phyloP scores from a whole-genome alignment of 1,140 invertebrate species.

The Drosophila nasuta region DNA sequence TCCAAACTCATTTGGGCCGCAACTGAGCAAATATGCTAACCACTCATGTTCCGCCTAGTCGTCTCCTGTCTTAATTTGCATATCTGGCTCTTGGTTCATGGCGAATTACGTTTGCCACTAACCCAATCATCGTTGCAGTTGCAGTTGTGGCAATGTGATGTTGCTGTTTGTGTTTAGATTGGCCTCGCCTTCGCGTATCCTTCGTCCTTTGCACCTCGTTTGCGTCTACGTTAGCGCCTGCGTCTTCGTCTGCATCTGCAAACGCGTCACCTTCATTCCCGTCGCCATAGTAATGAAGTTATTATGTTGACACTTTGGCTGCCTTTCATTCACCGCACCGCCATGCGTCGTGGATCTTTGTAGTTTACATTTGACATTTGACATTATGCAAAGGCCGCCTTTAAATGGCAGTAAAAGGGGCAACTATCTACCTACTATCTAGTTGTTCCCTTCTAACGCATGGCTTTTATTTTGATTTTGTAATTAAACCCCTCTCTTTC shows the following conservation, averaged over 20 bases:
- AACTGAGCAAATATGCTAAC: conserved; percentile 61
- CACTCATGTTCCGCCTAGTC: conserved; percentile 11
- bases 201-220: not conserved
- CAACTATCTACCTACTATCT: conserved; percentile 9
- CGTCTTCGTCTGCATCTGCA: conserved; percentile 25
- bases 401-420: conserved; percentile 25
- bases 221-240: too few species aligned
- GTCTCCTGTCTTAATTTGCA: conserved; percentile 29
- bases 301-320: conserved; percentile 80
- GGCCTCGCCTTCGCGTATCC: conserved; percentile 46
- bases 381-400: conserved; percentile 30
- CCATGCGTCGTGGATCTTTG: conserved; percentile 55
- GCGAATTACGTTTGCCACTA: conserved; percentile 2
- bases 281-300: conserved; percentile 70
- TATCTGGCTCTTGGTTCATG: conserved; percentile 9
- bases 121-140: conserved; percentile 30
- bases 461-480: conserved; percentile 7
- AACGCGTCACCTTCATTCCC: conserved; percentile 28
- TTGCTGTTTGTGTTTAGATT: conserved; percentile 67
- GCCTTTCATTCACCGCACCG: conserved; percentile 52
- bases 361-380: conserved; percentile 46
- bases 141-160: conserved; percentile 49
- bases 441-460: conserved; percentile 2
- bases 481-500: not conserved
- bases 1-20: conserved; percentile 71